Evolutionary conservation across 2,888 invertebrate species (phyloP), one percentile per base, ranked within the genome.

Genomic region (Drosophila pseudotakahashii): DNA sequence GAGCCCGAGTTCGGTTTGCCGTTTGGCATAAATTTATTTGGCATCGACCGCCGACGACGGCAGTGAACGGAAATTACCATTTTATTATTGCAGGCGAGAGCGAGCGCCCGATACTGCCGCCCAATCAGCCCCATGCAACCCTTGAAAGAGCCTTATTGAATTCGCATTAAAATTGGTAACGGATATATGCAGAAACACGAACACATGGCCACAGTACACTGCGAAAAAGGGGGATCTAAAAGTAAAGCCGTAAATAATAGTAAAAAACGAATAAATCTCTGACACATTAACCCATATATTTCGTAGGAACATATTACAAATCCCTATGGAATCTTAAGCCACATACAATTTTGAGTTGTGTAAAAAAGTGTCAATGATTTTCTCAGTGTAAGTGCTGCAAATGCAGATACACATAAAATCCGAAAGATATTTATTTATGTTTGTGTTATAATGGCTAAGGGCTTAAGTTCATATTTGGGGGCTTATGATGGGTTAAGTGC

Each of bases 101-200:
- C 42, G 66, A 42, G 66, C 42, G 41, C 42, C 41, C 59, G 55
- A 42, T 13, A 13, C 45, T 34, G 16, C 55, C 32, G 30, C 41
- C 66, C 48, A 51, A 42, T 45, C 39, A 36, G 16, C 14, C 23
- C 41, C 54, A 9, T 53, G 52, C 47, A 48, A 59, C 74, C 61
- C 41, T 58, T 68, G 67, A 45, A 32, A 67, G 57, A 69, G 71
- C 69, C 85, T 78, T 75, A 85, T 88, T 81, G 83, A 78, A 84
- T 73, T 76, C 80, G 44, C 79, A 84, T 84, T 87, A 79, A 88
- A 81, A 85, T 87, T 75, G 77, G 78, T 70, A 85, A 81, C 78
- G 76, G 84, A 78, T 77, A 75, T 80, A 78, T 78, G 78, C 75
- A 70, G 44, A 60, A 60, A 70, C 81, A 83, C 71, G 81, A 66